Conservation (phyloP, 1,140 invertebrate genomes). For the Drosophila subpulchrella region DNA sequence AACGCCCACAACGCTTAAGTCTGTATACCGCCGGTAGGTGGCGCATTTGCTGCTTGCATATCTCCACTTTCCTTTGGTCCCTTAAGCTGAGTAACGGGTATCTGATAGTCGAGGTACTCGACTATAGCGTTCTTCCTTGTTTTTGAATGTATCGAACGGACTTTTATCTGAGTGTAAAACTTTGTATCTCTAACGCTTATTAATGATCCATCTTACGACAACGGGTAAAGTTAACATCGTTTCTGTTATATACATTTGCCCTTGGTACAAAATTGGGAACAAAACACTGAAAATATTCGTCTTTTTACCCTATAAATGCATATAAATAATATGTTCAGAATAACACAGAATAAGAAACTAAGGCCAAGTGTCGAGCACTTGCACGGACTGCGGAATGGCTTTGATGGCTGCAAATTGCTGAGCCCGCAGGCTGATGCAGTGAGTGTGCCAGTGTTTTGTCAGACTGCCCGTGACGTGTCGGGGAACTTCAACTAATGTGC, state of each 20-base stretch:
- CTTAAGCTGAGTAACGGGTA: too few relatives aligned
- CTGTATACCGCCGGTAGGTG: too few relatives aligned
- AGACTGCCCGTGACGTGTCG: constrained; percentile 41
- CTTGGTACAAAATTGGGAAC: neutral
- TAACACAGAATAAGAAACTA: constrained; percentile 10
- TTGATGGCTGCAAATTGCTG: constrained; percentile 4
- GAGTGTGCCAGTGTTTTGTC: constrained; percentile 14
- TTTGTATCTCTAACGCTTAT: too few relatives aligned
- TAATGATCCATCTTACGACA: too few relatives aligned
- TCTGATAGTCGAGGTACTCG: too few relatives aligned
- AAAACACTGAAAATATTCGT: constrained; percentile 22
- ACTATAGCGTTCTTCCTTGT: too few relatives aligned
- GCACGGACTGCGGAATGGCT: constrained; percentile 10
- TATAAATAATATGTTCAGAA: constrained; percentile 30
- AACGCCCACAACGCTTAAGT: too few relatives aligned
- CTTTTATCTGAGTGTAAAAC: too few relatives aligned
- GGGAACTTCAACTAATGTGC: constrained; percentile 65
- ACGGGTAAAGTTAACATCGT: too few relatives aligned
- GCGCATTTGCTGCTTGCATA: too few relatives aligned
- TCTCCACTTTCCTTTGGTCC: too few relatives aligned
- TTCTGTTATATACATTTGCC: neutral
- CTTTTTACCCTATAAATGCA: constrained; percentile 12
- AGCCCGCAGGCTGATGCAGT: neutral
- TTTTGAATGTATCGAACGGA: too few relatives aligned
- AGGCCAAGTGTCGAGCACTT: constrained; percentile 19